phyloP scores from a whole-genome alignment of 2,888 invertebrate species.

The Erebia ligea region DNA sequence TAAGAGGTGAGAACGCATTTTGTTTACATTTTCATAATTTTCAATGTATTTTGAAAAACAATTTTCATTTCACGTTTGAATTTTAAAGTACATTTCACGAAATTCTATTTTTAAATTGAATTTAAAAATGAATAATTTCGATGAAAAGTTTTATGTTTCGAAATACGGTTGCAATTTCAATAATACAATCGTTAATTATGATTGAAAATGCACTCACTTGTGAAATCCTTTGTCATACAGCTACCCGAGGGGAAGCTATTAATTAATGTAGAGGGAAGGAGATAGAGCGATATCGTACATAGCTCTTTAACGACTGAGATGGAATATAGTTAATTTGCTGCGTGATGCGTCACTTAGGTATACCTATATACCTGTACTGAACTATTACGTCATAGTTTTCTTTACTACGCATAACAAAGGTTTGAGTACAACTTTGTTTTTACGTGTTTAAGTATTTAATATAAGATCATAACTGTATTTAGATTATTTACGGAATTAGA shows the following conservation, averaged over 20 bases:
- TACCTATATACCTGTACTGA: neutral
- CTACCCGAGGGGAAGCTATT: conserved; percentile 7
- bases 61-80: neutral
- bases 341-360: conserved; percentile 13
- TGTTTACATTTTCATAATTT: neutral
- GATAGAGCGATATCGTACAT: conserved; percentile 10
- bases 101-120: neutral
- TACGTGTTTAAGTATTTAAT: neutral
- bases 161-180: conserved; percentile 1
- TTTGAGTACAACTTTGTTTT: conserved; percentile 9
- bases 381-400: conserved; percentile 4
- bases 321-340: conserved; percentile 14
- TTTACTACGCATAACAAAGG: neutral
- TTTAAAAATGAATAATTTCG: neutral
- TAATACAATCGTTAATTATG: neutral
- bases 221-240: conserved; percentile 12
- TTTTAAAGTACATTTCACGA: neutral
- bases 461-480: neutral
- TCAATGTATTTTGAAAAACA: conserved; percentile 3
- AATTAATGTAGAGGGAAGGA: conserved; percentile 14
- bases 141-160: neutral
- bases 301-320: conserved; percentile 17
- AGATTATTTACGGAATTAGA: neutral
- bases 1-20: conserved; percentile 16
- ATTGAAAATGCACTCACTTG: conserved; percentile 13